Evolutionary conservation across 2,113 vertebrate species (phyloP), one percentile per base, ranked within the genome.

Genomic region (Forbesichthys papilliferus): DNA sequence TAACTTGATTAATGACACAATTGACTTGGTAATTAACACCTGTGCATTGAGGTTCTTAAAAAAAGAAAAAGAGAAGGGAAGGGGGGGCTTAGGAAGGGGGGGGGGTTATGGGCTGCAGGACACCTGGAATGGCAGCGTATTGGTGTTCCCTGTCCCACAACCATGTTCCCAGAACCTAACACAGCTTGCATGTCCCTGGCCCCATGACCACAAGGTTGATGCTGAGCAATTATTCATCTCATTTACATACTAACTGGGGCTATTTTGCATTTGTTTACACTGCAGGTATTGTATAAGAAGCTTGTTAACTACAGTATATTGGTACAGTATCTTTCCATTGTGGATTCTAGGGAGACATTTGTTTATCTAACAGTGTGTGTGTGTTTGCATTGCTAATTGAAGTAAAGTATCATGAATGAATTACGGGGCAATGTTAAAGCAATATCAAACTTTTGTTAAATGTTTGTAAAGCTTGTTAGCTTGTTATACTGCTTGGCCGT

Each of bases 21-120:
- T 88, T 87, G 90, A 88, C 82, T 87, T 78, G 0, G 83, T 90
- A 88, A 92, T 93, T 91, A 93, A 90, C 87, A 88, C 84, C 77
- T 86, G 79, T 66, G 67, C 78, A 79, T 68, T 0, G 48, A 77
- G 84, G 74, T 88, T 78, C 87, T 88, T 86, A 83, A 88, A 89
- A 69, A 84, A 89, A 77, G 33, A 11, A 56, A 74, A 70, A 27
- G 66, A 64, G 7, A 1, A 5, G 36, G 36, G 5, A 42, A 42
- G 36, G 7, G 7, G 36, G 36, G 1, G 4, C 3, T 5, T 3
- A 2, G 2, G 20, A 78, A 2, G 66, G 68, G 66, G 20, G 20
- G 20, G 20, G 20, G 20, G 20, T 1, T 1, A 16, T 16, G 27
- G 27, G 27, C 27, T 27, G 27, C 27, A 27, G 27, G 79, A 84